Evolutionary conservation across 2,113 vertebrate genomes (phyloP).

Genomic region (Steatornis caripensis): DNA sequence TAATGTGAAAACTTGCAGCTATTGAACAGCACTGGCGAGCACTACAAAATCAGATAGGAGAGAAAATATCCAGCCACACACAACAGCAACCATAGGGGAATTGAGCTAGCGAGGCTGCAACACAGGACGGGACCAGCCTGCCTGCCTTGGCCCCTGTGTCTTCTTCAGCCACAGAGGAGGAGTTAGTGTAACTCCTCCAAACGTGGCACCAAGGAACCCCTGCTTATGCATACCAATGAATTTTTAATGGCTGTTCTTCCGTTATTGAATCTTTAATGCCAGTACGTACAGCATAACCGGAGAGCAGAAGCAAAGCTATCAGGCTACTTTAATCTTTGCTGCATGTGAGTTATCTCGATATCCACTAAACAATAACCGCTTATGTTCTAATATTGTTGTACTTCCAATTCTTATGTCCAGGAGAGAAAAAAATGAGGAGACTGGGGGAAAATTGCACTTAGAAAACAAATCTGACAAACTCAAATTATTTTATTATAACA

Average conservation of each 20-base stretch:
- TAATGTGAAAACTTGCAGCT: not conserved
- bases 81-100: rapidly evolving
- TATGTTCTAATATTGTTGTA: not conserved
- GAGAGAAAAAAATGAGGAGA: not conserved
- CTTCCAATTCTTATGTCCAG: not conserved
- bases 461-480: not conserved
- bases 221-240: not conserved
- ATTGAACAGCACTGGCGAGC: not conserved
- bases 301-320: not conserved
- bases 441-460: not conserved
- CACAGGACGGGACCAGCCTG: rapidly evolving
- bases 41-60: not conserved
- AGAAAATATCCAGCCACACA: rapidly evolving
- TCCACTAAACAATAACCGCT: not conserved
- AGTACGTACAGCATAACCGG: not conserved
- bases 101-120: not conserved
- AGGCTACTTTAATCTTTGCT: not conserved
- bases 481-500: constrained; percentile 21
- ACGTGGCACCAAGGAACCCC: not conserved
- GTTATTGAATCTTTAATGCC: not conserved
- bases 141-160: not conserved
- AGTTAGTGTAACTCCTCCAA: not conserved
- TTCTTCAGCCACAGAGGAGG: not conserved
- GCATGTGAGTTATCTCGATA: not conserved
- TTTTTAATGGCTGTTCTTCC: not conserved